Percentiles rank a stretch among this genome's conserved stretches.
phyloP scores from a whole-genome alignment of 2,888 invertebrate species.

The Nemapogon koenigi region DNA sequence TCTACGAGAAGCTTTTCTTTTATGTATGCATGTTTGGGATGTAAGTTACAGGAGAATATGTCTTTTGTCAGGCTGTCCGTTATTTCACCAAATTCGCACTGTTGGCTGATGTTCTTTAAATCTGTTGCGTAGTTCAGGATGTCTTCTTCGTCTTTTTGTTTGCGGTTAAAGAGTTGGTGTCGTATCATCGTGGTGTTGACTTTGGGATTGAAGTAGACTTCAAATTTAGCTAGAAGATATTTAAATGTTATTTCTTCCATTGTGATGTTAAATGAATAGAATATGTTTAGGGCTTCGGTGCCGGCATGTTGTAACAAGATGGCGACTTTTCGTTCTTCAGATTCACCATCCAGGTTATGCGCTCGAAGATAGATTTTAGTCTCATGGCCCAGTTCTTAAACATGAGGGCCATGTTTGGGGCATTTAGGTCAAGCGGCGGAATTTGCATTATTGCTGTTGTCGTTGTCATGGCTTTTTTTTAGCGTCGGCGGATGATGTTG shows the following conservation, averaged over 20 bases:
- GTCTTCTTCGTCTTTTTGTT: constrained; percentile 9
- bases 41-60: background rate
- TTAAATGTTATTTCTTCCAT: constrained; percentile 7
- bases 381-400: background rate
- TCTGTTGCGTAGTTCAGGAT: constrained; percentile 10
- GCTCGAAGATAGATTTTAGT: background rate
- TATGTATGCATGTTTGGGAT: background rate
- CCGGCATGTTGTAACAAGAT: background rate
- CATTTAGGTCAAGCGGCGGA: background rate
- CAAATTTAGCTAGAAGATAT: constrained; percentile 8
- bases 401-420: background rate
- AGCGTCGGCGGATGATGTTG: too few relatives aligned
- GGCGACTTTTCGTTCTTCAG: background rate
- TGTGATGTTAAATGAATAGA: constrained; percentile 13
- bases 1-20: background rate
- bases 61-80: background rate
- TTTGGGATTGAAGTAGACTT: constrained; percentile 13
- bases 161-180: constrained; percentile 14
- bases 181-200: constrained; percentile 15
- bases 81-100: background rate
- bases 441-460: too few relatives aligned
- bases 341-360: background rate
- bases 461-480: too few relatives aligned
- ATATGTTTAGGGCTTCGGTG: constrained; percentile 11
- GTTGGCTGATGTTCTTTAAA: background rate